Evolutionary conservation across 1,140 invertebrate genomes (phyloP).

Genomic region (Tetraneura akinire): DNA sequence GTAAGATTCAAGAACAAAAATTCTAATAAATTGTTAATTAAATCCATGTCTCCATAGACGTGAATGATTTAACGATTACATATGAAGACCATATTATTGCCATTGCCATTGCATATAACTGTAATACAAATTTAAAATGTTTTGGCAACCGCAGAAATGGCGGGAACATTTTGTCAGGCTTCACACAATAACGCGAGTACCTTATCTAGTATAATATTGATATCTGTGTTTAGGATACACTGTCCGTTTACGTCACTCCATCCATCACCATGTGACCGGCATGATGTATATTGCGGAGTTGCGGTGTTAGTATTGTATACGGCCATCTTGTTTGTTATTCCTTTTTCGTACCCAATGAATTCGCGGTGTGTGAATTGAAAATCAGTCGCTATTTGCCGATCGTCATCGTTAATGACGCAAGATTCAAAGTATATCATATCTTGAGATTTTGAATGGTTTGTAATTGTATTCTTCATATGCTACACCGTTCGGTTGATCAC

Average conservation of each 20-base stretch:
- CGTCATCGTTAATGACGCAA: background rate
- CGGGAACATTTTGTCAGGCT: too few species aligned
- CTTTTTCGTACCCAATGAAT: background rate
- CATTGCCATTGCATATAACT: too few species aligned
- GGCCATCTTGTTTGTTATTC: constrained; percentile 49
- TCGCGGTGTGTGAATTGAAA: background rate
- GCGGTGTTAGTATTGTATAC: background rate
- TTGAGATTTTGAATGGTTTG: background rate
- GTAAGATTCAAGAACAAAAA: too few species aligned
- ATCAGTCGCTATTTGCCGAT: too few species aligned
- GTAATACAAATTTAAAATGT: too few species aligned
- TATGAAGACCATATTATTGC: too few species aligned
- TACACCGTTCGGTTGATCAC: background rate
- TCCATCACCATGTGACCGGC: background rate
- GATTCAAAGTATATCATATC: background rate
- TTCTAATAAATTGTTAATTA: too few species aligned
- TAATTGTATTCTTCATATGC: background rate
- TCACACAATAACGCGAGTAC: too few species aligned
- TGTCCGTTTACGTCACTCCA: background rate
- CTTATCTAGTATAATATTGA: too few species aligned
- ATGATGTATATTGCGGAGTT: constrained; percentile 24
- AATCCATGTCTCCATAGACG: too few species aligned
- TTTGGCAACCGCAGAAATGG: too few species aligned
- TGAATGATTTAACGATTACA: too few species aligned
- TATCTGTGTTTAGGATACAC: constrained; percentile 34